Evolutionary conservation across 1,140 invertebrate genomes (phyloP).

Genomic region (Araneus ventricosus): DNA sequence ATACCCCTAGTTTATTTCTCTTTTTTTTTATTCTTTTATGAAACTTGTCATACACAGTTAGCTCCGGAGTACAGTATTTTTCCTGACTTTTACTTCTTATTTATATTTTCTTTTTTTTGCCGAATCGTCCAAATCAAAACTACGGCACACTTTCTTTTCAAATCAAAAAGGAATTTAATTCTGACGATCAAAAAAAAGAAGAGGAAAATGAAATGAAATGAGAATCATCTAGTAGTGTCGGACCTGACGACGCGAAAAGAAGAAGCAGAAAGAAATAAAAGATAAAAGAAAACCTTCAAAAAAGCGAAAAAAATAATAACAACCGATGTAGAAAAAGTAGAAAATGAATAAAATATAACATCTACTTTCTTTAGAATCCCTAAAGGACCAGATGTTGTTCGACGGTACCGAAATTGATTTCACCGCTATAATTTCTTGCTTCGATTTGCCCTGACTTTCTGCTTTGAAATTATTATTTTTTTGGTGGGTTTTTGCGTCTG

Average conservation of each 20-base stretch:
- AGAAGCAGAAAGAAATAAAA: not conserved
- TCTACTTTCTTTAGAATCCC: constrained; percentile 53
- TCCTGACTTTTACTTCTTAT: not conserved
- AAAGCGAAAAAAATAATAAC: constrained; percentile 23
- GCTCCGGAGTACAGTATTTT: not conserved
- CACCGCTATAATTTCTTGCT: constrained; percentile 52
- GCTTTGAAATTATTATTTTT: constrained; percentile 46
- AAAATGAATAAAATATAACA: constrained; percentile 53
- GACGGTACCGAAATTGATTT: constrained; percentile 35
- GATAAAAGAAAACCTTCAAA: not conserved
- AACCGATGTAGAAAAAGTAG: constrained; percentile 10
- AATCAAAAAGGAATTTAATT: constrained; percentile 41
- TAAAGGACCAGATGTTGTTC: constrained; percentile 44
- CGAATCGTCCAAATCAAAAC: constrained; percentile 29
- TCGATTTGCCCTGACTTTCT: constrained; percentile 29
- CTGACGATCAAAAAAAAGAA: not conserved
- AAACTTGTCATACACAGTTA: constrained; percentile 26
- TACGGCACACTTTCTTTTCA: constrained; percentile 4
- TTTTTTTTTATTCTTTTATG: not conserved
- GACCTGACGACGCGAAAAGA: constrained; percentile 12
- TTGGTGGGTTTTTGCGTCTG: not conserved
- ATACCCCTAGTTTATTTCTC: not conserved
- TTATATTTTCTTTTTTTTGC: not conserved
- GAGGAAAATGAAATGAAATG: constrained; percentile 15
- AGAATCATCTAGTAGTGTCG: constrained; percentile 11